These are phyloP conservation scores for Labrus mixtus DNA, from an alignment of 2,113 vertebrate species.

Conservation along the genomic window DNA sequence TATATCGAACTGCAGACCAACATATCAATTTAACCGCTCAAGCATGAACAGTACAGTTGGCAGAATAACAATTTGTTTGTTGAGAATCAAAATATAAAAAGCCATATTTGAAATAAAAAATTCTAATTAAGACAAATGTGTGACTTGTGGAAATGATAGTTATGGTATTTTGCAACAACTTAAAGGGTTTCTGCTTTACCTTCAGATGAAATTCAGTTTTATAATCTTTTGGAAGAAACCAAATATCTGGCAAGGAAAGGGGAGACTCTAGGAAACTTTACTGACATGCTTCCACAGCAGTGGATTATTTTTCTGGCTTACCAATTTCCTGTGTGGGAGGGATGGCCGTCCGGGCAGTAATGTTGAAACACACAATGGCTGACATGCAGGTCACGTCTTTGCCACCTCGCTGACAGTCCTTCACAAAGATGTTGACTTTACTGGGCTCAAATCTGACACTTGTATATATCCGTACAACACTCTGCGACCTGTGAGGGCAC, in stretches of 20 bases:
- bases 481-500: conserved; percentile 88
- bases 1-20: neutral
- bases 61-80: neutral
- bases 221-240: neutral
- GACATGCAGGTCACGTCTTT: conserved; percentile 95
- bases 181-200: neutral
- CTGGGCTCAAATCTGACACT: conserved; percentile 90
- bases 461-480: conserved; percentile 89
- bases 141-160: neutral
- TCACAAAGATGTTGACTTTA: conserved; percentile 97
- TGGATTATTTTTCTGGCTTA: conserved; percentile 78
- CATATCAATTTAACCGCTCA: neutral
- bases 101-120: too few species aligned
- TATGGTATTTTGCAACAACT: neutral
- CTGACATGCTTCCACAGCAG: conserved; percentile 15
- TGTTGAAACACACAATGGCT: conserved; percentile 91
- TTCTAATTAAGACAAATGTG: neutral
- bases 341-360: conserved; percentile 87
- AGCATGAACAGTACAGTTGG: neutral
- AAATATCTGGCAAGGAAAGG: neutral
- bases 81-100: too few species aligned
- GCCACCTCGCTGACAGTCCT: conserved; percentile 91
- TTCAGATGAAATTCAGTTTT: conserved; percentile 2
- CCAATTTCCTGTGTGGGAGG: conserved; percentile 86
- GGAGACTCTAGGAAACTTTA: conserved; percentile 12